phyloP scores from a whole-genome alignment of 2,113 vertebrate genomes.

The Corvus hawaiiensis region DNA sequence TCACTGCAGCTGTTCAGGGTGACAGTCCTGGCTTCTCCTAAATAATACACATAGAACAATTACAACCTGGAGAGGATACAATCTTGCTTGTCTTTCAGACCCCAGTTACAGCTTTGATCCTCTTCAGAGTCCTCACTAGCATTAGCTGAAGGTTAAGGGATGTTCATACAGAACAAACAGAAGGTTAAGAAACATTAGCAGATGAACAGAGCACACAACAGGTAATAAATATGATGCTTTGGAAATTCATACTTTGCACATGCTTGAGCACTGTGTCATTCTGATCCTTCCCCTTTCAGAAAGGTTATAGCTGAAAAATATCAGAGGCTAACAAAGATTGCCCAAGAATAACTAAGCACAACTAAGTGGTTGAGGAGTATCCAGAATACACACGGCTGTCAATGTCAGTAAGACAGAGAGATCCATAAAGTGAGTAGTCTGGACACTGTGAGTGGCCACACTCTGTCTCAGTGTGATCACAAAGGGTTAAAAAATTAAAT shows the following conservation, averaged over 20 bases:
- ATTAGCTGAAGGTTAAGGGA: not conserved
- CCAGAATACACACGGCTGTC: not conserved
- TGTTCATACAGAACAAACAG: not conserved
- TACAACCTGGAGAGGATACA: not conserved
- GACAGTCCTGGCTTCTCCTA: not conserved
- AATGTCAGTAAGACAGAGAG: not conserved
- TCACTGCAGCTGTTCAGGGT: not conserved
- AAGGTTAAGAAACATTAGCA: not conserved
- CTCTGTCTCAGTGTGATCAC: not conserved
- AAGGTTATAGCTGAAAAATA: not conserved
- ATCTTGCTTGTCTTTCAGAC: not conserved
- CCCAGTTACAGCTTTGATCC: not conserved
- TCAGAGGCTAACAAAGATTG: not conserved
- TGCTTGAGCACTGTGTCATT: not conserved
- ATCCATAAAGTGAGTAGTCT: not conserved
- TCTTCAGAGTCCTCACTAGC: not conserved
- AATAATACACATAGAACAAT: fast-evolving
- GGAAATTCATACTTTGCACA: not conserved
- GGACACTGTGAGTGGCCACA: not conserved
- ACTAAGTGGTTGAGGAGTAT: not conserved
- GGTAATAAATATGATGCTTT: not conserved
- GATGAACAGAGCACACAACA: not conserved
- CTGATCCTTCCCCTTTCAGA: not conserved
- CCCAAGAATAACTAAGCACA: not conserved
- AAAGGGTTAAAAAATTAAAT: not conserved